phyloP scores from a whole-genome alignment of 1,140 invertebrate genomes.

The Drosophila nasuta region DNA sequence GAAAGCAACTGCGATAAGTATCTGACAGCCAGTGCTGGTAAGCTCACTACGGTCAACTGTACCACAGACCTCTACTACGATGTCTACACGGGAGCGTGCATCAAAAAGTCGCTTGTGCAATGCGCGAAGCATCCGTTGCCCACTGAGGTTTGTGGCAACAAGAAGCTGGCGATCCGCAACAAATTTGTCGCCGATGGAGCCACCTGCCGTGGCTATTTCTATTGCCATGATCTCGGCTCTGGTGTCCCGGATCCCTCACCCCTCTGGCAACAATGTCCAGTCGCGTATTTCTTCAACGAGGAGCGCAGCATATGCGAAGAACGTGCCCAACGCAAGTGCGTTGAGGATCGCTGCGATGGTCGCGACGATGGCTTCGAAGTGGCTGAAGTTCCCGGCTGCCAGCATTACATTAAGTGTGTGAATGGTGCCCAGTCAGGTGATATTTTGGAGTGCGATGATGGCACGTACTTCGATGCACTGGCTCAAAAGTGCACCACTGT shows the following conservation, averaged over 20 bases:
- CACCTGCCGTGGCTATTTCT: conserved; percentile 73
- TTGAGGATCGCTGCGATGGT: conserved; percentile 71
- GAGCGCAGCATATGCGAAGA: conserved; percentile 41
- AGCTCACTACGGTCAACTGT: conserved; percentile 26
- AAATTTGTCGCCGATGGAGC: conserved; percentile 66
- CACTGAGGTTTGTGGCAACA: conserved; percentile 59
- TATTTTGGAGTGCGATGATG: conserved; percentile 7
- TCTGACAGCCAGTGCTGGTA: conserved; percentile 33
- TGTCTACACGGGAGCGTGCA: conserved; percentile 32
- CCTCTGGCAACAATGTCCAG: conserved; percentile 40
- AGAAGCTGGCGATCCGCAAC: conserved; percentile 56
- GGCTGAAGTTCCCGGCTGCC: conserved; percentile 53
- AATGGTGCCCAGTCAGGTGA: conserved; percentile 32
- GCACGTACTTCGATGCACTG: conserved; percentile 42
- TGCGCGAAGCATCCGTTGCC: conserved; percentile 65
- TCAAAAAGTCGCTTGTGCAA: conserved; percentile 46
- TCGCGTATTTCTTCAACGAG: conserved; percentile 59
- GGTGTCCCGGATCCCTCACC: conserved; percentile 60
- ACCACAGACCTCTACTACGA: conserved; percentile 53
- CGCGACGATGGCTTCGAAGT: conserved; percentile 47
- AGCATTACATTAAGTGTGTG: conserved; percentile 56
- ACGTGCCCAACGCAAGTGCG: conserved; percentile 41
- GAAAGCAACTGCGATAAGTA: conserved; percentile 64
- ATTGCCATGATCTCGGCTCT: conserved; percentile 64
- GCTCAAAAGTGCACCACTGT: conserved; percentile 30